Percentiles rank a stretch among this genome's conserved stretches.
Evolutionary conservation across 2,888 invertebrate species (phyloP).

Genomic region (Strigamia transsilvanica): DNA sequence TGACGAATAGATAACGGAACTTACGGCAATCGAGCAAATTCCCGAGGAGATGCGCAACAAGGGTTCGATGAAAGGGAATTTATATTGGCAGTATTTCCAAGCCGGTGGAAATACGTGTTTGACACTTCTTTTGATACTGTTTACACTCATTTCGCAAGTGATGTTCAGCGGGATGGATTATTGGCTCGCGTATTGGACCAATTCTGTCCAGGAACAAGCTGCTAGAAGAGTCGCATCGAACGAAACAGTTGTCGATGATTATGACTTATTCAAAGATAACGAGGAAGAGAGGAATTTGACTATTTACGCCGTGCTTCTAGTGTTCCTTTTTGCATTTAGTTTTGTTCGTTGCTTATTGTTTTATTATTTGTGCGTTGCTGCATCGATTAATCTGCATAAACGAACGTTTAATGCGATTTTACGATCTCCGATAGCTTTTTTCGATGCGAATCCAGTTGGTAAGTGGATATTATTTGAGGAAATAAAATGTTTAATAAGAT

Average conservation of each 20-base stretch:
- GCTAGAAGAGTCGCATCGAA: background rate
- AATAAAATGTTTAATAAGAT: constrained; percentile 2
- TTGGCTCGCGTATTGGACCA: constrained; percentile 78
- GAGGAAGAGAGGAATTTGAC: constrained; percentile 60
- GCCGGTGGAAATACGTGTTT: constrained; percentile 73
- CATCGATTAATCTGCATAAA: constrained; percentile 81
- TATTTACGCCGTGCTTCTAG: constrained; percentile 64
- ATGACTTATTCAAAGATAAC: background rate
- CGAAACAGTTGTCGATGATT: background rate
- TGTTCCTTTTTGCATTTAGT: constrained; percentile 68
- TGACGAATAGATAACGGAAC: background rate
- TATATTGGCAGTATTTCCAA: constrained; percentile 75
- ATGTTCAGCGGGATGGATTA: constrained; percentile 77
- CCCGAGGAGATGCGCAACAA: background rate
- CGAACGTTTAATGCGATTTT: constrained; percentile 84
- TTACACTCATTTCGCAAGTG: constrained; percentile 74
- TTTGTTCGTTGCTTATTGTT: constrained; percentile 75
- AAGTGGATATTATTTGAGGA: constrained; percentile 60
- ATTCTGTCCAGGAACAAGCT: background rate
- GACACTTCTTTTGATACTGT: constrained; percentile 68
- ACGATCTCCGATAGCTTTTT: constrained; percentile 83
- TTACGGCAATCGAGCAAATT: background rate
- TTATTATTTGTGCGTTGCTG: constrained; percentile 79
- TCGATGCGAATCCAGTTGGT: constrained; percentile 88
- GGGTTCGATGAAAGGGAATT: constrained; percentile 66